phyloP scores from a whole-genome alignment of 1,140 invertebrate genomes.

The Solenopsis invicta region DNA sequence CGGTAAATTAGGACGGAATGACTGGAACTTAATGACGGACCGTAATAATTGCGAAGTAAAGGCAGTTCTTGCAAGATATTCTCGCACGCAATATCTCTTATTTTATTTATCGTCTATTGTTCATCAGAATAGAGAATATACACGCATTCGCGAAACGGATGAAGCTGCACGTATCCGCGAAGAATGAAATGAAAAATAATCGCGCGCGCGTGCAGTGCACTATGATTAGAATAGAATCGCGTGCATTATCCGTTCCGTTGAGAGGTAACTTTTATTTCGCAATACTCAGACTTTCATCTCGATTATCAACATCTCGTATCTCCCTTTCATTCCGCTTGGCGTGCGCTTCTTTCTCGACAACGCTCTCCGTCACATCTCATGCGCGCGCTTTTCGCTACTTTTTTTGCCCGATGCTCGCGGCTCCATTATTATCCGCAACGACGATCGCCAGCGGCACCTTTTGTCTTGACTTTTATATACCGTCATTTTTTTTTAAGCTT shows the following conservation, averaged over 20 bases:
- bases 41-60: neutral
- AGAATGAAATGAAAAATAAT: conserved; percentile 32
- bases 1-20: conserved; percentile 40
- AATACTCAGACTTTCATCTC: conserved; percentile 66
- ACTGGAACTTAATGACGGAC: conserved; percentile 31
- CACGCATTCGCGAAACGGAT: neutral
- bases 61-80: neutral
- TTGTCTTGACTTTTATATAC: conserved; percentile 78
- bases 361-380: conserved; percentile 33
- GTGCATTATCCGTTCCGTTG: conserved; percentile 58
- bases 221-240: conserved; percentile 11
- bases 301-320: conserved; percentile 68
- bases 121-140: neutral
- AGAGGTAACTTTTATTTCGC: conserved; percentile 73
- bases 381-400: conserved; percentile 15
- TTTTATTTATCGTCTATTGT: neutral
- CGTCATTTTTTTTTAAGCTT: conserved; percentile 76
- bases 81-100: neutral
- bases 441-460: conserved; percentile 76
- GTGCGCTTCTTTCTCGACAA: neutral
- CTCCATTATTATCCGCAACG: conserved; percentile 42
- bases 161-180: neutral
- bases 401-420: conserved; percentile 13
- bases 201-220: neutral
- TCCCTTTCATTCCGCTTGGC: conserved; percentile 25